Percentiles rank a stretch among this genome's conserved stretches.
Evolutionary conservation across 2,888 invertebrate species (phyloP).

Genomic region (Ischnus inquisitorius): DNA sequence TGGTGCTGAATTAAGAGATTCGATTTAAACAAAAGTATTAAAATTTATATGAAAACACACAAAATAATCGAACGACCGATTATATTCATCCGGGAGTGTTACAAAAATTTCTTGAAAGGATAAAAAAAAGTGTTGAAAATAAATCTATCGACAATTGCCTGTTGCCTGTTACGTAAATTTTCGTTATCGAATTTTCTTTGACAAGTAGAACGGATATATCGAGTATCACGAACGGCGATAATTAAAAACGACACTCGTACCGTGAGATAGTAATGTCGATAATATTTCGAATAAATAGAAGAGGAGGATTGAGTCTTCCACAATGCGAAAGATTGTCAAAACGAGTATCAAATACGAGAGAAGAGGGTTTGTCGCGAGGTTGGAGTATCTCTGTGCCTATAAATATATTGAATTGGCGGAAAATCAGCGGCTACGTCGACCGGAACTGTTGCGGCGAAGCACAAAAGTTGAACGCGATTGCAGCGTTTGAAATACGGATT

Average conservation of each 20-base stretch:
- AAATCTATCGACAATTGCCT: background rate
- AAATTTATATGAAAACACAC: background rate
- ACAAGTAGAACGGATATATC: conserved; percentile 30
- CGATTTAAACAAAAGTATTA: too few relatives aligned
- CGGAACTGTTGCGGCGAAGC: conserved; percentile 4
- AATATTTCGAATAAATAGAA: conserved; percentile 14
- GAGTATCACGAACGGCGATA: background rate
- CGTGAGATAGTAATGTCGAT: conserved; percentile 6
- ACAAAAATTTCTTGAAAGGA: background rate
- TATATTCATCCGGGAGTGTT: background rate
- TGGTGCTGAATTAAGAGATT: background rate
- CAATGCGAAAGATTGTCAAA: background rate
- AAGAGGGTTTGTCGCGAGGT: background rate
- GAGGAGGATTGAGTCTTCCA: background rate
- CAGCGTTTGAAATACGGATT: background rate
- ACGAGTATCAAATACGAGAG: conserved; percentile 7
- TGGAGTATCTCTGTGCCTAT: background rate
- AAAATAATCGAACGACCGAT: background rate
- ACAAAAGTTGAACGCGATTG: conserved; percentile 4
- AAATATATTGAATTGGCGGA: conserved; percentile 15
- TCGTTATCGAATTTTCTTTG: conserved; percentile 13
- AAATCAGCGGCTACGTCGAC: conserved; percentile 9
- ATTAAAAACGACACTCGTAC: background rate
- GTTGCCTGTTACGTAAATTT: background rate
- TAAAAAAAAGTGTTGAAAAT: background rate